Percentiles rank a stretch among this genome's conserved stretches.
Conservation (phyloP, 2,888 invertebrate genomes). For the Rhamphomyia laevipes region DNA sequence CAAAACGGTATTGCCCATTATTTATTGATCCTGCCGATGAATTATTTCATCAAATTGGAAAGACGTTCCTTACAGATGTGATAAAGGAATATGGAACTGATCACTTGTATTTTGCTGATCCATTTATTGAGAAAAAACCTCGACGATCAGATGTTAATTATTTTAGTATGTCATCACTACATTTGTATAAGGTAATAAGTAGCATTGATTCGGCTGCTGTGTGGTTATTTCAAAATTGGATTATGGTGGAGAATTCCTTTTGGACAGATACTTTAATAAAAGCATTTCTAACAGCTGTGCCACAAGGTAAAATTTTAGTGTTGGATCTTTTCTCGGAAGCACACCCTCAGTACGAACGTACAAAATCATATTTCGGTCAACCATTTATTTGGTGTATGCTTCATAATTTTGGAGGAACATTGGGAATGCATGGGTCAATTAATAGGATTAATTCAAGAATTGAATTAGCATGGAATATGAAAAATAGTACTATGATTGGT, state of each 20-base stretch:
- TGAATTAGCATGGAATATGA: no score
- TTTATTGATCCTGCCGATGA: slow-evolving; percentile 70
- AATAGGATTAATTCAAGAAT: no score
- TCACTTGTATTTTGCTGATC: no score
- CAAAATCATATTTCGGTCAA: slow-evolving; percentile 80
- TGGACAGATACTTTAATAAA: slow-evolving; percentile 58
- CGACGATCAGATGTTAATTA: slow-evolving; percentile 47
- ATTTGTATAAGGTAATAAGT: slow-evolving; percentile 59
- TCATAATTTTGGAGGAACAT: no score
- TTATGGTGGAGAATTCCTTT: slow-evolving; percentile 54
- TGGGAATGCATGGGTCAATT: no score
- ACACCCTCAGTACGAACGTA: slow-evolving; percentile 61
- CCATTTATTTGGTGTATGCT: slow-evolving; percentile 96
- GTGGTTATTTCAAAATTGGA: slow-evolving; percentile 87
- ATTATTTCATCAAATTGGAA: slow-evolving; percentile 62
- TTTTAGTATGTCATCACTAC: slow-evolving; percentile 50
- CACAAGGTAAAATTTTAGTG: no score
- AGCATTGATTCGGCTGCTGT: slow-evolving; percentile 62
- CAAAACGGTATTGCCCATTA: slow-evolving; percentile 64
- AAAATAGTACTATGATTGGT: no score
- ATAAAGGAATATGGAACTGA: slow-evolving; percentile 34
- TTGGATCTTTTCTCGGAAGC: slow-evolving; percentile 79
- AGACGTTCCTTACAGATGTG: slow-evolving; percentile 63
- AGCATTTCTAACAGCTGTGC: slow-evolving; percentile 66
- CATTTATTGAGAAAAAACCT: slow-evolving; percentile 84